Conservation (phyloP, 2,797 vertebrate genomes). For the Protosalanx chinensis region DNA sequence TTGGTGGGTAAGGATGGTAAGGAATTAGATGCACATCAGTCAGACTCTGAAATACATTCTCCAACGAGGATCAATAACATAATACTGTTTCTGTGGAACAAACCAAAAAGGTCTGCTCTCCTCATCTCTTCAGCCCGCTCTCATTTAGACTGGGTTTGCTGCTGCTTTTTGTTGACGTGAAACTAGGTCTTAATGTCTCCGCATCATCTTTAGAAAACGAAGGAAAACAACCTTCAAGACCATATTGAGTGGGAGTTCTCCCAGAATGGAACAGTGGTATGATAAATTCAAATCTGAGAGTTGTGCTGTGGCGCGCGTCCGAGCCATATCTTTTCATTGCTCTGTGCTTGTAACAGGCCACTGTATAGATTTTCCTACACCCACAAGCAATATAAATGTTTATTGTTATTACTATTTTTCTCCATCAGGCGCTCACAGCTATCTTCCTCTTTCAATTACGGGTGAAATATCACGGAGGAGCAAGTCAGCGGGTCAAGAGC, state of each 20-base stretch:
- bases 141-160: conserved; percentile 19
- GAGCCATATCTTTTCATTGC: conserved; percentile 45
- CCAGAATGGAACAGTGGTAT: conserved; percentile 50
- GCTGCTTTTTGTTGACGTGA: conserved; percentile 39
- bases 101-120: no score
- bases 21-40: no score
- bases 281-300: conserved; percentile 52
- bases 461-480: not conserved
- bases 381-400: conserved; percentile 52
- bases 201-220: conserved; percentile 55
- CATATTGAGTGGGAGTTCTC: conserved; percentile 53
- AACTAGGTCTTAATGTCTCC: conserved; percentile 45
- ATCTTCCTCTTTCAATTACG: conserved; percentile 16
- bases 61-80: no score
- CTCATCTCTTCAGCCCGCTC: no score
- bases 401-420: conserved; percentile 29
- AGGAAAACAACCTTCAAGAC: conserved; percentile 54
- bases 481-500: not conserved
- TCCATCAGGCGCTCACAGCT: not conserved
- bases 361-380: conserved; percentile 52
- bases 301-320: conserved; percentile 49
- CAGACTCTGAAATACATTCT: not conserved
- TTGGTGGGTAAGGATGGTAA: no score
- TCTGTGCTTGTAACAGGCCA: conserved; percentile 35
- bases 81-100: no score